Evolutionary conservation across 2,797 vertebrate species (phyloP), one percentile per base, ranked within the genome.

Genomic region (Pipistrellus pipistrellus): DNA sequence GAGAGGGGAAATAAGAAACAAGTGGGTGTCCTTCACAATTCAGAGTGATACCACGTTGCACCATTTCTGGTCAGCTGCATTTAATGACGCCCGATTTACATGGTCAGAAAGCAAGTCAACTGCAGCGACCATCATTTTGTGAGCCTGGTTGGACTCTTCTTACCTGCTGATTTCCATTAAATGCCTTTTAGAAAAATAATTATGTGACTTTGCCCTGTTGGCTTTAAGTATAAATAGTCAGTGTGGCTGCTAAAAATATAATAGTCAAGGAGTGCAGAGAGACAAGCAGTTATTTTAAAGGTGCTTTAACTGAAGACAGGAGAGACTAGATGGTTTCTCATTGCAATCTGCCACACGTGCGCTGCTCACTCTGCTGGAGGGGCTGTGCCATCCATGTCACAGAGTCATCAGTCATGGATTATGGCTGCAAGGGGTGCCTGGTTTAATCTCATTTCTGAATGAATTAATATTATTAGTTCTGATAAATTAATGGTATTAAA

Each of bases 401-500:
- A 57, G 97, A 97, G 97, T 93, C 97, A 97, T 97, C 98, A 98
- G 97, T 97, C 96, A 96, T 14, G 71, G 97, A 98, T 98, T 98
- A 98, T 4, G 88, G 94, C 98, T 96, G 88, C 96, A 85, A 98
- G 98, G 97, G 98, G 98, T 97, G 97, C 97, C 95, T 75, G 21
- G 92, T 97, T 98, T 98, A 98, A 98, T 98, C 98, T 98, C 97
- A 97, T 98, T 98, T 98, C 97, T 97, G 97, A 97, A 97, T 97
- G 97, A 98, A 98, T 98, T 98, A 98, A 98, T 97, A 97, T 98
- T 97, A 98, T 98, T 98, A 98, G 96, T 97, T 98, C 98, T 97
- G 98, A 98, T 90, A 94, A 98, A 98, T 98, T 98, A 98, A 98
- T 98, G 97, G 97, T 97, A 98, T 98, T 98, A 98, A 97, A 96